phyloP scores from a whole-genome alignment of 2,888 invertebrate species.

The Bhutanitis thaidina region DNA sequence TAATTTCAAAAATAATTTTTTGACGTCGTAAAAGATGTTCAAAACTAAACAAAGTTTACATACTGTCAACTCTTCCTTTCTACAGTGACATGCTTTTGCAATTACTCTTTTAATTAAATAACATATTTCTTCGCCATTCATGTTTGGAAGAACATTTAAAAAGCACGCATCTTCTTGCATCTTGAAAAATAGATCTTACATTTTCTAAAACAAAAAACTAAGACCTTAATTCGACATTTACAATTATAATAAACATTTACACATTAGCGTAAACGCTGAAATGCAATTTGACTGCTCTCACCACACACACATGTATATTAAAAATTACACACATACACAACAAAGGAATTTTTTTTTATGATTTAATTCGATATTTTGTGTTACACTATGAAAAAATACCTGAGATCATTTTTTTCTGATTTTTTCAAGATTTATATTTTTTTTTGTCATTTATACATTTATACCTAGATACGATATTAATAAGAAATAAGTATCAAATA shows the following conservation, averaged over 20 bases:
- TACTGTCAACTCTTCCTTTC: background rate
- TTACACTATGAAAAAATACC: slow-evolving; percentile 28
- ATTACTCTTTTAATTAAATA: background rate
- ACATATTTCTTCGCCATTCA: background rate
- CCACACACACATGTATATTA: slow-evolving; percentile 8
- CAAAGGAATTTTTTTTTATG: slow-evolving; percentile 11
- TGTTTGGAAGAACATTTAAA: background rate
- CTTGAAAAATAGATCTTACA: background rate
- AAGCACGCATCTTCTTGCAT: background rate
- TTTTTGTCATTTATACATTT: slow-evolving; percentile 35
- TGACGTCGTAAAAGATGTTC: too few species aligned
- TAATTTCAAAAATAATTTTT: too few species aligned
- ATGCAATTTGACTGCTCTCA: slow-evolving; percentile 7
- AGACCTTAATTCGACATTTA: slow-evolving; percentile 2
- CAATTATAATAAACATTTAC: slow-evolving; percentile 10
- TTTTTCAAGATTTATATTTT: slow-evolving; percentile 26
- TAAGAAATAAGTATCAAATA: slow-evolving; percentile 43
- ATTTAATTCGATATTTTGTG: slow-evolving; percentile 6
- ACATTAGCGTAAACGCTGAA: slow-evolving; percentile 12
- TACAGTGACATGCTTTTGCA: background rate
- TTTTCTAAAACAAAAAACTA: slow-evolving; percentile 11
- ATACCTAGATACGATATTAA: slow-evolving; percentile 32
- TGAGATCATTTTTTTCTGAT: slow-evolving; percentile 62
- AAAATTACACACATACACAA: slow-evolving; percentile 19
- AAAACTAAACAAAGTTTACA: too few species aligned